A percentile compares a stretch with the other conserved stretches of the same genome.
Conservation (phyloP, 2,888 invertebrate genomes). For the Nephrotoma flavescens region DNA sequence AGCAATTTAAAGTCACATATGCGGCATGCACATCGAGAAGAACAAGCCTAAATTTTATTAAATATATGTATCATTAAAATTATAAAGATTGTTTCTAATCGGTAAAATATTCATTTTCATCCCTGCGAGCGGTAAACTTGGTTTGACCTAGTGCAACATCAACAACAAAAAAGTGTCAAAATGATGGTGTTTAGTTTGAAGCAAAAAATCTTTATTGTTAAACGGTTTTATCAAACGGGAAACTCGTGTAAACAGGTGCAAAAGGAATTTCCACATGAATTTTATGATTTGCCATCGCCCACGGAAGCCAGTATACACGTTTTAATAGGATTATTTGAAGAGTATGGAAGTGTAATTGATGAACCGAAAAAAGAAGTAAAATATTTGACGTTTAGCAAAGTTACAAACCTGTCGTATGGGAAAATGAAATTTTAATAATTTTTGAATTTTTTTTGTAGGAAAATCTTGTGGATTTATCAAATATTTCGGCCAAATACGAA, state of each 20-base stretch:
- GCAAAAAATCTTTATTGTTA: conserved; percentile 2
- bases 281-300: neutral
- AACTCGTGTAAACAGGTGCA: neutral
- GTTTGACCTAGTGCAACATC: neutral
- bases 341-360: neutral
- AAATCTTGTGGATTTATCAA: neutral
- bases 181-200: neutral
- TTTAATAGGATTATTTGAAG: neutral
- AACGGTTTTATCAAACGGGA: neutral
- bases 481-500: neutral
- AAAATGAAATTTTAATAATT: neutral
- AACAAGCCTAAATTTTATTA: neutral
- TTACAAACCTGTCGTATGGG: neutral
- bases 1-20: conserved; percentile 2
- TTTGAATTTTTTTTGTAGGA: neutral
- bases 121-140: neutral
- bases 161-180: neutral
- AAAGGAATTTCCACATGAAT: neutral
- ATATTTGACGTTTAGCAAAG: neutral
- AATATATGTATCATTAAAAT: neutral
- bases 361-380: neutral
- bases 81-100: neutral
- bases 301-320: neutral
- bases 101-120: neutral
- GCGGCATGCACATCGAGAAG: conserved; percentile 1